phyloP scores from a whole-genome alignment of 2,888 invertebrate species.

The Leptarthrus brevirostris region DNA sequence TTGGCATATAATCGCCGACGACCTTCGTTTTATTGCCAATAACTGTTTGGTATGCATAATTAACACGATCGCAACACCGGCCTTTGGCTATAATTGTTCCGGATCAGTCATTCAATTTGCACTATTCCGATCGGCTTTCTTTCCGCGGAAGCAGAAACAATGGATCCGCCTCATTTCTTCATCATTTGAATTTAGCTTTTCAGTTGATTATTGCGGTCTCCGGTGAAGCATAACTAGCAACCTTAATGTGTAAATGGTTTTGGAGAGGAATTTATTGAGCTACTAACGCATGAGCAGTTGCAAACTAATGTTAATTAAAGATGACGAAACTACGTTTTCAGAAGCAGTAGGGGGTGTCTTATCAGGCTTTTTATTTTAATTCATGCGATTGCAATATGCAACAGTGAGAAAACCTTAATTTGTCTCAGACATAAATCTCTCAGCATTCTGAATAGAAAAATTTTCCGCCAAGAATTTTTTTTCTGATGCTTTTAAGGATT shows the following conservation, averaged over 20 bases:
- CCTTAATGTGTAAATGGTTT: conserved; percentile 12
- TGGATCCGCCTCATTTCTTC: conserved; percentile 28
- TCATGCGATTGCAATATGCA: too few species aligned
- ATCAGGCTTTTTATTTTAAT: too few species aligned
- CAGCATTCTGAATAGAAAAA: too few species aligned
- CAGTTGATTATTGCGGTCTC: background rate
- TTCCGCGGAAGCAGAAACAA: conserved; percentile 7
- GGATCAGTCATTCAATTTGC: too few species aligned
- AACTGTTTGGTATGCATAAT: background rate
- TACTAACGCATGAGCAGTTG: conserved; percentile 24
- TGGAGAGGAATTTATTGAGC: conserved; percentile 13
- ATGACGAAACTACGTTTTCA: too few species aligned
- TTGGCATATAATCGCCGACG: background rate
- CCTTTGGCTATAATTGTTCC: too few species aligned
- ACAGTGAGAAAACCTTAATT: too few species aligned
- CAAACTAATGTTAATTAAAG: conserved; percentile 13
- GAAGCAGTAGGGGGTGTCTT: too few species aligned
- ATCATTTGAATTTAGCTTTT: background rate
- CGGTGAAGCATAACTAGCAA: conserved; percentile 12
- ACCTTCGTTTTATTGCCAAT: background rate
- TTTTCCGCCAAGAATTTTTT: too few species aligned
- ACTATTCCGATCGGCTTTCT: conserved; percentile 15
- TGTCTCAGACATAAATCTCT: too few species aligned
- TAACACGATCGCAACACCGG: background rate
- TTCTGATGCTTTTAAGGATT: too few species aligned